Conservation (phyloP, 37 sponge, comb jelly and placozoan species). For the Axinella damicornis region DNA sequence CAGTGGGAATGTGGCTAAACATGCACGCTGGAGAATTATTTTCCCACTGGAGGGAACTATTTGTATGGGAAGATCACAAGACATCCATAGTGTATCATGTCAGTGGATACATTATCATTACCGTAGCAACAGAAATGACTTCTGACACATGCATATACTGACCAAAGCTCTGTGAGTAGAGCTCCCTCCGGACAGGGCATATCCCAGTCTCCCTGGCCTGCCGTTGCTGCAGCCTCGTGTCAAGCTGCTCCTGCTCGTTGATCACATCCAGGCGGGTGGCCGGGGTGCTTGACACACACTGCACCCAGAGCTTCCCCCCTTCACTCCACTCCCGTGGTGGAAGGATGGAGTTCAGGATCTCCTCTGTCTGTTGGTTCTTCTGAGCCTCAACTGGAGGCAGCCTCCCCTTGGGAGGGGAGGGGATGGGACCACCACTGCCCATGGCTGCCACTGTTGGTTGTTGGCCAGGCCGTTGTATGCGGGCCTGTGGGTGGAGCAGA, state of each 20-base stretch:
- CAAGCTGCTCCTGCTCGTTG: conserved; percentile 92
- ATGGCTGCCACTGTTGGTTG: conserved; percentile 62
- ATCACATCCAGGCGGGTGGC: conserved; percentile 96
- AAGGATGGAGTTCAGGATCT: conserved; percentile 93
- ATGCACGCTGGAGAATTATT: no score
- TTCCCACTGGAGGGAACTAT: no score
- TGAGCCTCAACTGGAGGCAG: conserved; percentile 73
- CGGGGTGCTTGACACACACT: conserved; percentile 96
- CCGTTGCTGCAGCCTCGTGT: conserved; percentile 92
- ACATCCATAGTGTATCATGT: no score
- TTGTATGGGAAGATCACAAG: no score
- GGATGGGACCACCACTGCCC: conserved; percentile 87
- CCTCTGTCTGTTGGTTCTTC: conserved; percentile 89
- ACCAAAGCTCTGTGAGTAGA: conserved; percentile 99
- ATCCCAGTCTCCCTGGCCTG: conserved; percentile 99
- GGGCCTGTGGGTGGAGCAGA: neutral
- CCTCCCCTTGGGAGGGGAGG: conserved; percentile 79
- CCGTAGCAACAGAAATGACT: neutral
- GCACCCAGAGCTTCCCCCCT: conserved; percentile 94
- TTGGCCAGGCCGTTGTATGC: conserved; percentile 59
- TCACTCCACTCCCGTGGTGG: conserved; percentile 99
- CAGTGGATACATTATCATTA: no score
- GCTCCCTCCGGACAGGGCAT: conserved; percentile 97
- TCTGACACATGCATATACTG: neutral
- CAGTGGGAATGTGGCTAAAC: no score